Percentiles rank a stretch among this genome's conserved stretches.
Evolutionary conservation across 2,113 vertebrate genomes (phyloP).

Genomic region (Thermophis baileyi): DNA sequence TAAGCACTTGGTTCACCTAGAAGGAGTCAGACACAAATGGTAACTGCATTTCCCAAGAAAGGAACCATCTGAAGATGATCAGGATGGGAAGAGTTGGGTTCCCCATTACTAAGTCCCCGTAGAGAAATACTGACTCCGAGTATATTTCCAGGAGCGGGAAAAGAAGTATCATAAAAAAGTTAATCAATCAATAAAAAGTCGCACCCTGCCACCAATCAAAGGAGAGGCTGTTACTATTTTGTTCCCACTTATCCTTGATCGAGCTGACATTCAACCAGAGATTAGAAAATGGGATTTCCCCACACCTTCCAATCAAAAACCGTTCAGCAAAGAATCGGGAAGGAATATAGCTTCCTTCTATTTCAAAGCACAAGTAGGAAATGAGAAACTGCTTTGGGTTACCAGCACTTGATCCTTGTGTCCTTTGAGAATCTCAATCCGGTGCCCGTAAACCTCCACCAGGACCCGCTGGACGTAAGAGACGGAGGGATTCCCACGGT

Average conservation of each 20-base stretch:
- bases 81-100: background rate
- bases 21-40: background rate
- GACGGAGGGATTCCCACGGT: slow-evolving; percentile 49
- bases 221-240: background rate
- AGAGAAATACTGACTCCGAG: background rate
- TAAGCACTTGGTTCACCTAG: slow-evolving; percentile 77
- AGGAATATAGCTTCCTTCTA: background rate
- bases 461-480: slow-evolving; percentile 47
- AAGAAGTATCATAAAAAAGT: background rate
- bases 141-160: background rate
- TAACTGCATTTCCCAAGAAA: background rate
- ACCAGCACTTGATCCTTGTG: slow-evolving; percentile 69
- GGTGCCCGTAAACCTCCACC: slow-evolving; percentile 55
- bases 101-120: background rate
- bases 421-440: slow-evolving; percentile 61
- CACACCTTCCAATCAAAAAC: background rate
- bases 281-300: background rate
- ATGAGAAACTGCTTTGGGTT: slow-evolving; percentile 30
- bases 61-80: background rate
- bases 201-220: no score
- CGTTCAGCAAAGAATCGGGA: background rate
- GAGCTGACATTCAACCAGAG: background rate
- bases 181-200: background rate
- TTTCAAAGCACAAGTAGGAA: background rate
- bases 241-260: background rate